Base-by-base conservation (phyloP, 2,888 invertebrate genomes). In the Yponomeuta plumbellus region DNA sequence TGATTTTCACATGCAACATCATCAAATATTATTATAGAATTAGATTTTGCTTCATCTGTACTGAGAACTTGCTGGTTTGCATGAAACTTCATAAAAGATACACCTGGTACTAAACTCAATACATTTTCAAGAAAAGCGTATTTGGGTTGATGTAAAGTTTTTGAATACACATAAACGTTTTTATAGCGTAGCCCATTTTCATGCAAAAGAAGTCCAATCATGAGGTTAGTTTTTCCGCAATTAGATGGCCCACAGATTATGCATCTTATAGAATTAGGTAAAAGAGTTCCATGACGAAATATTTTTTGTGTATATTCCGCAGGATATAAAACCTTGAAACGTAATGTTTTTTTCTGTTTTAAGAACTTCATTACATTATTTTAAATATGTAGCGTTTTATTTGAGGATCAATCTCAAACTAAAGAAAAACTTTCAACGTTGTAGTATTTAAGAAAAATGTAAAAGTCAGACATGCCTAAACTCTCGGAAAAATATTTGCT, bases 91-190 rank as follows among this genome's bases (percentile, higher is more conserved):
- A 52, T 72, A 71, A 75, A 77, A 11, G 70, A 69, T n/a, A 78
- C 67, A 40, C 72, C 75, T 22, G 70, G 67, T 13, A 76, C 65
- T 4, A 61, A n/a, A 2, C 69, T 67, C 8, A 79, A 59, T 34
- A 76, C 52, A 8, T 73, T 64, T 66, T 70, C 62, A 20, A 79
- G 66, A 67, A 72, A 73, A 44, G 70, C 26, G 70, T 79, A 80
- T 68, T 79, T 79, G 10, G 72, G 72, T 70, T 79, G 77, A 70
- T 72, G 68, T 22, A 79, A 58, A 17, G 65, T 26, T 26, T 78
- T 77, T 20, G 78, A 79, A 68, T 78, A 80, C n/a, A 83, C 66
- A 67, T 80, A 84, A 59, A 84, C 68, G 71, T 83, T 83, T 72
- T 78, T 69, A 72, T 82, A 84, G 68, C 71, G 68, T 40, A 81